Base-by-base conservation (phyloP, 23 tunicate species). In the Trididemnum clinides region DNA sequence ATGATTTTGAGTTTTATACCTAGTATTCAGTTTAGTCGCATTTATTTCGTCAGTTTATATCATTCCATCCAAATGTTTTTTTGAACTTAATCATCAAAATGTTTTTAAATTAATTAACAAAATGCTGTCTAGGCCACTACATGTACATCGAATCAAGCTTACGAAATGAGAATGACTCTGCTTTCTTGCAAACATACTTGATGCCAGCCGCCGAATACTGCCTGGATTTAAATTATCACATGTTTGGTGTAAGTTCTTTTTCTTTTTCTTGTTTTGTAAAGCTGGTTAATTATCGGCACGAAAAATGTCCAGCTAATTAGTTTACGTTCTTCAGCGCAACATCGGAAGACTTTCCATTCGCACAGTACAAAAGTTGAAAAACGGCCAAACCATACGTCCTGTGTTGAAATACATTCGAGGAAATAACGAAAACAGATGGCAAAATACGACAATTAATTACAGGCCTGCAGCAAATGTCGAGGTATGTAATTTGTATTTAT, bases 161-260 rank as follows among this genome's bases (percentile, higher is more conserved):
- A 2, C 90, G 90, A 34, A 58, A 90, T 15, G 34, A 54, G 19
- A 84, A 84, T 62, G 92, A 93, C 77, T 34, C 51, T 1, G 98
- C 98, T 0, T 62, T 72, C 37, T 58, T 93, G 35, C 82, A 75
- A 66, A 90, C 90, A 3, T 64, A 81, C 39, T 15, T 23, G n/a
- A 58, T 93, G 78, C 81, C 33, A 32, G 82, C 98, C 15, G 72
- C 88, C 19, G 33, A 57, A 22, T 93, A 88, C 35, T 93, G 98
- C 86, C 57, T 88, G 0, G 77, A 85, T 71, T 50, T 82, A 29
- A 79, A 78, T 83, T 93, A 93, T 84, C 69, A 84, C 77, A 93
- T 93, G 98, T 63, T 80, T 34, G 98, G 98, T 83, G 92, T 88
- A 70, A 81, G 96, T 91, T 29, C 22, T n/a, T n/a, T n/a, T n/a